Conservation (phyloP, 2,113 vertebrate genomes). For the Rana temporaria region DNA sequence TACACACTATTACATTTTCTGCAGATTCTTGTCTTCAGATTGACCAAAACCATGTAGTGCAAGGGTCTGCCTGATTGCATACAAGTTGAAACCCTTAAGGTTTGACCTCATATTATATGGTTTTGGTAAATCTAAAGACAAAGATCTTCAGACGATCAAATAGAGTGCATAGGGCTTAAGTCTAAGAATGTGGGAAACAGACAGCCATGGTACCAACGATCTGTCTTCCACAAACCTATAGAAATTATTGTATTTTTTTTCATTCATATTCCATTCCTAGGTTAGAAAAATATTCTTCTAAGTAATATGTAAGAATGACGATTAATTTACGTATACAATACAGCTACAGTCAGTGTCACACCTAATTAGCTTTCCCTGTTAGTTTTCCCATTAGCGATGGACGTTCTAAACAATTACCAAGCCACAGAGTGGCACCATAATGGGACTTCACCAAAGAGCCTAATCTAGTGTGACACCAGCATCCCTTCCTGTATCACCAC, state of each 20-base stretch:
- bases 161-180: too few relatives aligned
- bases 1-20: too few relatives aligned
- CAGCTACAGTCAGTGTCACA: constrained; percentile 67
- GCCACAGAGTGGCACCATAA: constrained; percentile 63
- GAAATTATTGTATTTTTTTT: neutral
- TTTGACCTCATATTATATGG: too few relatives aligned
- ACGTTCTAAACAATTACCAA: constrained; percentile 65
- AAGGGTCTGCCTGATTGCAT: too few relatives aligned
- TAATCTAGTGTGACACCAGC: constrained; percentile 67
- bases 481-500: constrained; percentile 62
- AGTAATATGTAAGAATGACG: constrained; percentile 58
- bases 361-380: constrained; percentile 65
- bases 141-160: too few relatives aligned
- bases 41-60: too few relatives aligned
- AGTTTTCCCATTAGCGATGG: constrained; percentile 65
- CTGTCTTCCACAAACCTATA: neutral
- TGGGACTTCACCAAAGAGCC: constrained; percentile 59
- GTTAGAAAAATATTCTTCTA: constrained; percentile 3
- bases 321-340: constrained; percentile 63
- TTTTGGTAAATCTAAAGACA: too few relatives aligned
- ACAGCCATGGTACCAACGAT: neutral
- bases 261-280: neutral
- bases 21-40: too few relatives aligned
- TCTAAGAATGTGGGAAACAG: neutral
- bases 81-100: too few relatives aligned